Base-by-base conservation (phyloP, 92 coral and sea anemone species). In the Epizoanthus illoricatus region DNA sequence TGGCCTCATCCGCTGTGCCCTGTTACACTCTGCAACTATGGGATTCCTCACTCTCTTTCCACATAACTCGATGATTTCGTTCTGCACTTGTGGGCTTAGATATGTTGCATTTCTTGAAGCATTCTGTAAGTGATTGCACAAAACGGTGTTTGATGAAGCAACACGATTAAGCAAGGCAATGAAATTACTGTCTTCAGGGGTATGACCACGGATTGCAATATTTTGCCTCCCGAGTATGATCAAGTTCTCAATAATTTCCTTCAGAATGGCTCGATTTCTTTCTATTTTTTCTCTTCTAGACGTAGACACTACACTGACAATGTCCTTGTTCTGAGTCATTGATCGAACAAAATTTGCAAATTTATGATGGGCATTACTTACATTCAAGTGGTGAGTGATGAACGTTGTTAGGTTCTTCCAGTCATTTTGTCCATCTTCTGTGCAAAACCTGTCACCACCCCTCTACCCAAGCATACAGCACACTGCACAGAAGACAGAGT, bases 1-100 rank as follows among this genome's bases (percentile, higher is more conserved):
- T 72, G 76, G 76, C 76, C 76, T 72, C 76, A 72, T 72, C 61
- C 1, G 65, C 65, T 28, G 65, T 74, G 79, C 65, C 65, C 79
- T 74, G 79, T 74, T 56, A 54, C 79, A 74, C 52, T 56, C 28
- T 74, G 79, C 65, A 74, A 74, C 65, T 73, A 73, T 73, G 21
- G 65, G 52, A 74, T 74, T 74, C 65, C 65, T 74, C 79, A 74
- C 79, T 74, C 65, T 74, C 61, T 73, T 73, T 49, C 63, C 63
- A 52, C 63, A 73, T 47, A 52, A 20, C 60, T 52, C 78, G 61
- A 73, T 52, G 15, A 71, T 71, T 71, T 71, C 75, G 75, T 71
- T 71, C 59, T 42, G 75, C 76, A 52, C 60, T 73, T 49, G 60
- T 73, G 76, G 76, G 61, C 76, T 72, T 47, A 72, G 76, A 47